A percentile compares a stretch with the other conserved stretches of the same genome.
Conservation (phyloP, 1,140 invertebrate genomes). For the Drosophila pandora region DNA sequence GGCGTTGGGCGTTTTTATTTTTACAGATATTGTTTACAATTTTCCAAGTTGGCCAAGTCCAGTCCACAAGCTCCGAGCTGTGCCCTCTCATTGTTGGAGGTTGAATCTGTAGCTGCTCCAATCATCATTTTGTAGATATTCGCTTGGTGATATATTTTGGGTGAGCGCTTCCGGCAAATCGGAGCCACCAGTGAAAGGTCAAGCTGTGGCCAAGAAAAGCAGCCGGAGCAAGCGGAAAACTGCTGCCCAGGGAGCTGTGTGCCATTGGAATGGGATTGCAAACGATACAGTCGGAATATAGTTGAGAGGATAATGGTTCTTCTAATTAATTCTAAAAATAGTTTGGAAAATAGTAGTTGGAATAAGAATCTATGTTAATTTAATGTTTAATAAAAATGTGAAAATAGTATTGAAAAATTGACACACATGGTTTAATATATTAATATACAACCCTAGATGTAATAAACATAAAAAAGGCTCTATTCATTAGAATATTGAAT, state of each 20-base stretch:
- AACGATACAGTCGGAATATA: slow-evolving; percentile 1
- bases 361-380: no score
- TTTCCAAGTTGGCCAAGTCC: slow-evolving; percentile 44
- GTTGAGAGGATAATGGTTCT: not conserved
- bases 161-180: slow-evolving; percentile 79
- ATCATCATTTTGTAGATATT: slow-evolving; percentile 71
- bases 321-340: no score
- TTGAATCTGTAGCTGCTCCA: slow-evolving; percentile 35
- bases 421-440: no score
- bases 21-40: slow-evolving; percentile 80
- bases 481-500: no score
- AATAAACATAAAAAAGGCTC: no score
- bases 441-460: no score
- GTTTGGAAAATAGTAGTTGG: no score
- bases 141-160: slow-evolving; percentile 80
- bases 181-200: slow-evolving; percentile 71
- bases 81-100: slow-evolving; percentile 19
- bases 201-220: slow-evolving; percentile 72
- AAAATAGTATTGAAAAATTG: no score
- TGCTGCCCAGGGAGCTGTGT: slow-evolving; percentile 70
- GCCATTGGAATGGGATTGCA: slow-evolving; percentile 42
- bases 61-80: slow-evolving; percentile 26
- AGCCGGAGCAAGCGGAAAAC: slow-evolving; percentile 49
- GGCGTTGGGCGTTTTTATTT: slow-evolving; percentile 81
- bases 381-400: no score